Evolutionary conservation across 2,797 vertebrate species (phyloP), one percentile per base, ranked within the genome.

Genomic region (Notamacropus eugenii): DNA sequence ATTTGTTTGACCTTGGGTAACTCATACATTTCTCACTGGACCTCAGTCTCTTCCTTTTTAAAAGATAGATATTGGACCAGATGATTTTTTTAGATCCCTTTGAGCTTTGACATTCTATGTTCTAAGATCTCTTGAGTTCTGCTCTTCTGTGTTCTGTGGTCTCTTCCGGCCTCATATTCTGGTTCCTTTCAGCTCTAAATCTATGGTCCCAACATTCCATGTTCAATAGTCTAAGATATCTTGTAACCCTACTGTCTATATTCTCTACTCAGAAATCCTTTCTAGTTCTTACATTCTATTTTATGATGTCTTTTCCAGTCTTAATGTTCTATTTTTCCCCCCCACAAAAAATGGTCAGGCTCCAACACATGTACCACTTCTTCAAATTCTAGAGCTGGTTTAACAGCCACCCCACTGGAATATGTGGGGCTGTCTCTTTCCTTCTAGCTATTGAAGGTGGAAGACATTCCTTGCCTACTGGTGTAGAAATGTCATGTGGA

Each of bases 41-140:
- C 54, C 59, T 95, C 58, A 95, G 12, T 93, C 62, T 95, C 31
- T 19, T 4, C 14, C 6, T 58, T 54, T 92, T 91, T 93, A 92
- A 92, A 93, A 27, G 22, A 93, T 90, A 57, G 24, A 56, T 22
- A 24, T 24, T 82, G 74, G 22, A 82, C 31, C 74, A 10, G 40
- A 82, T 46, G 74, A 82, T 24, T 46, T 46, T 82, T 55, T 55
- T 54, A 93, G 16, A 57, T 50, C 6, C 74, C 91, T 94, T 93
- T 28, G 52, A 24, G 50, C 52, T 94, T 92, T 94, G 58, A 82
- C 29, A 67, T 57, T 31, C 55, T 57, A 87, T 29, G 11, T 74
- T 40, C 19, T 22, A 74, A 62, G 59, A 62, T 34, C 31, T 62
- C 31, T 62, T 13, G n/a, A 24, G 16, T 74, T 74, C n/a, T 40